Conservation (phyloP, 1,140 invertebrate species). For the Ephestia elutella region DNA sequence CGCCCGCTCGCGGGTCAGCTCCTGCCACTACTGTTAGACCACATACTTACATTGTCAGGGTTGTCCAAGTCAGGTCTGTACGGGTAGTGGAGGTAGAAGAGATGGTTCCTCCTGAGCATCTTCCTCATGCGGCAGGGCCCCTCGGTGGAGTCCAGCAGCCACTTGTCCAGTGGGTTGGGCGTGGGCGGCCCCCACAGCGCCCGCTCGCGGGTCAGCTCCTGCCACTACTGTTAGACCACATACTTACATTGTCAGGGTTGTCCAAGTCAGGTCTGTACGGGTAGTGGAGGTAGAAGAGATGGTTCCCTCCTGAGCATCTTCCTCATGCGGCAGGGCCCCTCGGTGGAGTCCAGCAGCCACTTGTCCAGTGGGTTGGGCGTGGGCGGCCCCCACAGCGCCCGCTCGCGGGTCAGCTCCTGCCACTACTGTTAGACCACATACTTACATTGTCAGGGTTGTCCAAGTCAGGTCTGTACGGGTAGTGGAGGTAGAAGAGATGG, state of each 20-base stretch:
- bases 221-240: no score
- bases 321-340: constrained; percentile 97
- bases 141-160: constrained; percentile 98
- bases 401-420: constrained; percentile 92
- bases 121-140: constrained; percentile 98
- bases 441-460: constrained; percentile 22
- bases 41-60: no score
- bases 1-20: constrained; percentile 94
- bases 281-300: constrained; percentile 96
- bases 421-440: no score
- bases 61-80: constrained; percentile 84
- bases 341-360: constrained; percentile 98
- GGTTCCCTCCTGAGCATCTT: constrained; percentile 97
- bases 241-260: no score
- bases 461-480: constrained; percentile 92
- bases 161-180: constrained; percentile 89
- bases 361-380: constrained; percentile 87
- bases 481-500: constrained; percentile 95
- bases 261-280: constrained; percentile 89
- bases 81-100: constrained; percentile 97
- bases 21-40: no score
- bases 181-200: constrained; percentile 95
- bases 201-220: constrained; percentile 93
- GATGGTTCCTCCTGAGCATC: constrained; percentile 94
- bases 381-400: constrained; percentile 96